Base-by-base conservation (phyloP, 2,797 vertebrate genomes). In the Scolopax bukidnonensis region DNA sequence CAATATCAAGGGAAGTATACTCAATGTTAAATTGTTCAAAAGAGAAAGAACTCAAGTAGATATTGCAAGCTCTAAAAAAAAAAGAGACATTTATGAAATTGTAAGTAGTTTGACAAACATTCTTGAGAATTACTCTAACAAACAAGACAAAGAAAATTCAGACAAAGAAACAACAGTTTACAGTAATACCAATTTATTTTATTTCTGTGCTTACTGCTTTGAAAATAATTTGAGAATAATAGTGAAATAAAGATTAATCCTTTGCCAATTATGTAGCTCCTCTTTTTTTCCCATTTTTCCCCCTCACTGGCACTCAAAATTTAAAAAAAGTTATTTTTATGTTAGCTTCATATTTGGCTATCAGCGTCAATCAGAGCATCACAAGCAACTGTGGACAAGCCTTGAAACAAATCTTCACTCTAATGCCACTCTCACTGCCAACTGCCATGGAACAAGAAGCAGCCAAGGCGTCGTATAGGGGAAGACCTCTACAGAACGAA, bases 1-100 rank as follows among this genome's bases (percentile, higher is more conserved):
- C 84, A 87, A 74, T 93, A 96, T 94, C 88, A 71, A 90, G 90
- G 88, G 97, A 96, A 96, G 89, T 56, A 51, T 94, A 94, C 90
- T 96, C 95, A 84, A 92, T 95, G 95, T 94, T 95, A 97, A 97
- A 96, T 92, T 96, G 89, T 75, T 94, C 43, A 82, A 83, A 82
- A 84, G 60, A 90, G 48, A 78, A 89, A 85, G 63, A 86, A 70
- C 27, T 86, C 88, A 87, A 77, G 50, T 41, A 89, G 83, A 79
- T 68, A 95, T 23, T 76, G 68, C 27, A 75, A 36, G 80, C 1
- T 2, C 38, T 11, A 82, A 85, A 56, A 69, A 85, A 19, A 60
- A 36, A 32, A 48, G 23, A 84, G 54, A 28, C 19, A 67, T 16
- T 71, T 80, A 87, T 12, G 60, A 96, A 96, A 92, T 54, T 75